Conservation (phyloP, 2,113 vertebrate species). For the Casuarius casuarius region DNA sequence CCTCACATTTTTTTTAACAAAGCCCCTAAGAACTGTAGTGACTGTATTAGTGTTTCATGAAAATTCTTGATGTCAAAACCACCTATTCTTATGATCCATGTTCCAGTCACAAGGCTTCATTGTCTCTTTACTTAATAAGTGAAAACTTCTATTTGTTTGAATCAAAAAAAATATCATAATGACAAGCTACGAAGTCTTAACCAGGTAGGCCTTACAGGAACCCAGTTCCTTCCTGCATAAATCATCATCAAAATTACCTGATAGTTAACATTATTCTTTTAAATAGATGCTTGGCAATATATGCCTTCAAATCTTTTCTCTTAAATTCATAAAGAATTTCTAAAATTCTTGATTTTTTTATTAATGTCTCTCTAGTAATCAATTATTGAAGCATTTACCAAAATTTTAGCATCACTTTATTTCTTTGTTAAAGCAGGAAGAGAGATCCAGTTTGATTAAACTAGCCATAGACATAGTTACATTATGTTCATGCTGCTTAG, state of each 20-base stretch:
- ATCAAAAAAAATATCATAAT: neutral
- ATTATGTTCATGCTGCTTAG: neutral
- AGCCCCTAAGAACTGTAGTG: rapidly evolving
- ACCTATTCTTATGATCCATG: neutral
- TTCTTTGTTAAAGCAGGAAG: neutral
- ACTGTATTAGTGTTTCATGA: neutral
- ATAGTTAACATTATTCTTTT: neutral
- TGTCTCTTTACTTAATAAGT: neutral
- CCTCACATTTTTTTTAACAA: neutral
- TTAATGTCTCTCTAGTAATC: neutral
- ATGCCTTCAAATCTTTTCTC: neutral
- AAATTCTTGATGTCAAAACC: neutral
- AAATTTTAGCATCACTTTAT: neutral
- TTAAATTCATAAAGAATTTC: neutral
- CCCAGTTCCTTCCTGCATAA: neutral
- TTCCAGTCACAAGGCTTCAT: neutral
- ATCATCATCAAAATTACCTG: neutral
- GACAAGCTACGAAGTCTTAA: neutral
- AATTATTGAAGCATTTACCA: neutral
- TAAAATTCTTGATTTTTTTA: neutral
- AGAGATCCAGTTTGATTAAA: neutral
- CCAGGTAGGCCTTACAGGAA: neutral
- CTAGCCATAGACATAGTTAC: neutral
- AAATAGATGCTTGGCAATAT: neutral
- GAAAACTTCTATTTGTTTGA: neutral